Base-by-base conservation (phyloP, 2,888 invertebrate genomes). In the Cheilosia vulpina region DNA sequence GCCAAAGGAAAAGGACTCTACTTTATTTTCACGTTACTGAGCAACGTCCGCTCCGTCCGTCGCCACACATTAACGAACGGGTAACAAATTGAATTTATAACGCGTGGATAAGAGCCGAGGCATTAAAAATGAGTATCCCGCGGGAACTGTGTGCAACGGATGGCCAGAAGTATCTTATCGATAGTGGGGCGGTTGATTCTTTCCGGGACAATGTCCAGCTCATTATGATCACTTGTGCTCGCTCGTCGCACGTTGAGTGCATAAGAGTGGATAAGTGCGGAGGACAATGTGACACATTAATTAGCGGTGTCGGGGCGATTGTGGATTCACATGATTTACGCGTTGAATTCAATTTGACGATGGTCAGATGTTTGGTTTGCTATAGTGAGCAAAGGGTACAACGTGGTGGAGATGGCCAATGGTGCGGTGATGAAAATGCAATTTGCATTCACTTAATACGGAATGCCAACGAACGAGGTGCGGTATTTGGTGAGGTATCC, bases 21-120 rank as follows among this genome's bases (percentile, higher is more conserved):
- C 27, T 24, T 43, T 31, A 4, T 5, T 50, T 34, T 34, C 17
- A 38, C 9, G 24, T 11, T 53, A 17, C 17, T 24, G 17, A n/a
- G 15, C 38, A 31, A 38, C 34, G 15, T n/a, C 31, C 34, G 21
- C 47, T 38, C 27, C 52, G 52, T 21, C 7, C 21, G 38, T 38
- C 5, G 34, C 80, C 77, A 63, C 83, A 72, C 55, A 82, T 77
- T 77, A 77, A 71, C 71, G 77, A 72, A 45, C 71, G 72, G 66
- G 41, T 45, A 77, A 50, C 68, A 78, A 83, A 83, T 83, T 83
- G 78, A 75, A 83, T 83, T 78, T 78, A 78, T 78, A 69, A 53
- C 52, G 43, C 17, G 34, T 50, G 68, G 69, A 66, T 66, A 76
- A 66, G 53, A 65, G 53, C 71, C 65, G 41, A 58, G 53, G 53